phyloP scores from a whole-genome alignment of 2,797 vertebrate genomes.

The Hippopotamyrus pictus region DNA sequence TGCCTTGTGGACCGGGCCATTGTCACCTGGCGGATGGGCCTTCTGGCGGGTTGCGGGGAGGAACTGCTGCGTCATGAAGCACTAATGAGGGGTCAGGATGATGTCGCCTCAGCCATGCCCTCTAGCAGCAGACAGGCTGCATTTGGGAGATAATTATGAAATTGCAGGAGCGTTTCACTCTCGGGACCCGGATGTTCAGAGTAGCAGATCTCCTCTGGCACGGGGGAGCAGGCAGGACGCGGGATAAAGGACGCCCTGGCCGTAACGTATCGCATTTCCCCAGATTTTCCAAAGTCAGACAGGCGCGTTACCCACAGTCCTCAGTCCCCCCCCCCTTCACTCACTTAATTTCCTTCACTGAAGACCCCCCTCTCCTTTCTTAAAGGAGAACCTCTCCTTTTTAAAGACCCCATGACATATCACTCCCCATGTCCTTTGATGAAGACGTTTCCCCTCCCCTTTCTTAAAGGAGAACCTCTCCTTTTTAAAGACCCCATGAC shows the following conservation, averaged over 20 bases:
- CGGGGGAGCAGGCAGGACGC: not conserved
- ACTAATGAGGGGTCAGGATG: not conserved
- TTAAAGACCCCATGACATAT: not conserved
- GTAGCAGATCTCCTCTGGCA: not conserved
- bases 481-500: not conserved
- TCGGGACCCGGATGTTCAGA: not conserved
- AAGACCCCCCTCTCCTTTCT: not conserved
- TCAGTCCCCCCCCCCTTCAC: not conserved
- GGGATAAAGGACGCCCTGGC: not conserved
- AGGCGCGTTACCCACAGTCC: not conserved
- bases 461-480: not conserved
- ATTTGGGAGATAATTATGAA: not conserved
- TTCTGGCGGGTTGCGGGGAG: not conserved
- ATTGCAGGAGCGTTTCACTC: not conserved
- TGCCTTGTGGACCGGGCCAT: not conserved
- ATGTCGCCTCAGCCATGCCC: not conserved
- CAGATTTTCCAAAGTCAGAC: not conserved
- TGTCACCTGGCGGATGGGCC: not conserved
- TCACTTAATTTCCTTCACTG: not conserved
- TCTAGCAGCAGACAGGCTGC: conserved; percentile 1
- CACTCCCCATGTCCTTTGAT: not conserved
- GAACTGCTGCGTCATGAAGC: not conserved
- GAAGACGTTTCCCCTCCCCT: not conserved
- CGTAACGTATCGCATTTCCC: not conserved
- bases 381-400: not conserved